These are phyloP conservation scores for Caenorhabditis virilis DNA, from an alignment of 2,888 invertebrate species.

Conservation along the genomic window DNA sequence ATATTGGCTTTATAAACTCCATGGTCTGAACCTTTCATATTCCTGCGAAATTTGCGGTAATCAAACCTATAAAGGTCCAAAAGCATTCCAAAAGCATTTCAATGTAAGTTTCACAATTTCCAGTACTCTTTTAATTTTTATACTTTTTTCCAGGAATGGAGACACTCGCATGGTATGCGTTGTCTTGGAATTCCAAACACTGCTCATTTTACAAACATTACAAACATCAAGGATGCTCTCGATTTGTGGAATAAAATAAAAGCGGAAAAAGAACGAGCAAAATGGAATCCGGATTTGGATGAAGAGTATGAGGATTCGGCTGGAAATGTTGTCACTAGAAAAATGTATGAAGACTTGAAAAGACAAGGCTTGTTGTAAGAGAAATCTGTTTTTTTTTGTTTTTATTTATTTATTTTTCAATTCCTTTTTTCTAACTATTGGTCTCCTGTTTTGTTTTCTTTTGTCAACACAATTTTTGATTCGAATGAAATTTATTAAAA, in stretches of 20 bases:
- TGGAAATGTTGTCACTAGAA: conserved; percentile 97
- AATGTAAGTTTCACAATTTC: conserved; percentile 73
- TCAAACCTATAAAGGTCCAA: conserved; percentile 88
- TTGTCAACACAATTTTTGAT: not conserved
- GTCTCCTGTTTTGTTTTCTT: not conserved
- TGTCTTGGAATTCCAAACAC: conserved; percentile 99
- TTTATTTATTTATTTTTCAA: conserved; percentile 1
- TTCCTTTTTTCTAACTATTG: not conserved
- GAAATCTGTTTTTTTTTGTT: conserved; percentile 4
- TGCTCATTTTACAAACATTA: conserved; percentile 99
- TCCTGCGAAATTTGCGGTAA: conserved; percentile 99
- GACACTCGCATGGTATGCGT: conserved; percentile 86
- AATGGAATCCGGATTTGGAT: conserved; percentile 81
- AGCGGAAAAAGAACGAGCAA: conserved; percentile 78
- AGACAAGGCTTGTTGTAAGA: conserved; percentile 91
- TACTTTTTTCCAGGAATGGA: conserved; percentile 74
- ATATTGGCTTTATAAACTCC: conserved; percentile 82
- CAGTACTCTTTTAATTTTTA: not conserved
- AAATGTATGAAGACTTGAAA: conserved; percentile 97
- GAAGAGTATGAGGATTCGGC: conserved; percentile 98
- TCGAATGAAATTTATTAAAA: not conserved
- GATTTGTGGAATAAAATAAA: conserved; percentile 96
- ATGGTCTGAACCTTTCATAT: conserved; percentile 97
- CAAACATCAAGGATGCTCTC: conserved; percentile 74
- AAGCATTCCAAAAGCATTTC: conserved; percentile 98